phyloP scores from a whole-genome alignment of 2,113 vertebrate species.

The Ptilorrhoa leucosticta region DNA sequence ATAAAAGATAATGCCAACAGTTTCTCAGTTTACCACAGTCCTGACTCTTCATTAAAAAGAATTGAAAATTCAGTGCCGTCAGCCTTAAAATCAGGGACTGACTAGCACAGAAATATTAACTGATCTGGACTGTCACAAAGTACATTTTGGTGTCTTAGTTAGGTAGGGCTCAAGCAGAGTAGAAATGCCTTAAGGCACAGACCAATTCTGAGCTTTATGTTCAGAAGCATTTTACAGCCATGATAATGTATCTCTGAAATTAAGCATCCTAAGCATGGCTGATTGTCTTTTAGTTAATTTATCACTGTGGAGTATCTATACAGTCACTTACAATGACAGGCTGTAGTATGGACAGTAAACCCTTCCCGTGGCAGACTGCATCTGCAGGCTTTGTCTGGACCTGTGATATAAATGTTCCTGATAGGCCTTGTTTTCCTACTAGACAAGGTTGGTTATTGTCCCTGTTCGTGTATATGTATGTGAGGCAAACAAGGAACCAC shows the following conservation, averaged over 20 bases:
- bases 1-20: not conserved
- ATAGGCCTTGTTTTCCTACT: not conserved
- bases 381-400: not conserved
- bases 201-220: not conserved
- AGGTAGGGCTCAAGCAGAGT: constrained; percentile 7
- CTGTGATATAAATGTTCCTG: not conserved
- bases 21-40: not conserved
- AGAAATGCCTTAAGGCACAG: constrained; percentile 12
- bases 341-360: not conserved
- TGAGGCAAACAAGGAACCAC: not conserved
- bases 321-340: not conserved
- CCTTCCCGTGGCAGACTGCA: not conserved
- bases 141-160: constrained; percentile 13
- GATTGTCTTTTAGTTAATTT: constrained; percentile 25
- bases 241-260: constrained; percentile 6
- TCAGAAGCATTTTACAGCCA: not conserved
- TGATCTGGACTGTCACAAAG: not conserved
- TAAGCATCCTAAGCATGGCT: not conserved
- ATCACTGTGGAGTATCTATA: not conserved
- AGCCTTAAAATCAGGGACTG: not conserved
- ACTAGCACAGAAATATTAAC: not conserved
- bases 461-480: rapidly evolving
- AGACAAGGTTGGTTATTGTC: not conserved
- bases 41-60: not conserved
- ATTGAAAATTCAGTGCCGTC: not conserved